Conservation (phyloP, 2,113 vertebrate genomes). For the Zootoca vivipara region DNA sequence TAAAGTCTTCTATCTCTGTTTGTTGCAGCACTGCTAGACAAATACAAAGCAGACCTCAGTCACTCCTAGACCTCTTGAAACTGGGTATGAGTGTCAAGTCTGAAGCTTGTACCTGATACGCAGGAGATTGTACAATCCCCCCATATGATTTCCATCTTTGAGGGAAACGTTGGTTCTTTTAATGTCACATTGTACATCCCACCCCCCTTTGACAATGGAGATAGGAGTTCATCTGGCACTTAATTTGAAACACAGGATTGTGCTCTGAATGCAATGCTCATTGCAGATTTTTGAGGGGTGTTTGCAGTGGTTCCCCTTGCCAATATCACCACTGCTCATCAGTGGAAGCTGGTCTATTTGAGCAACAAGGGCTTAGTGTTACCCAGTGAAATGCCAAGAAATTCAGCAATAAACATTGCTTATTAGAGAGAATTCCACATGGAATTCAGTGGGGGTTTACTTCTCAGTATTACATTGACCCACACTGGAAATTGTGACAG, state of each 20-base stretch:
- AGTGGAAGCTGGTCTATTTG: no score
- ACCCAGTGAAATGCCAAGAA: no score
- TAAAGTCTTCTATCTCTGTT: conserved; percentile 14
- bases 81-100: neutral
- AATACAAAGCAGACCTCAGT: neutral
- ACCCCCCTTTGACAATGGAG: neutral
- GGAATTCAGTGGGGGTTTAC: no score
- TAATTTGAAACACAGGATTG: neutral
- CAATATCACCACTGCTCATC: no score
- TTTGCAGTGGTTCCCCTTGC: no score
- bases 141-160: neutral
- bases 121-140: neutral
- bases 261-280: neutral
- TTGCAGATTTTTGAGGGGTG: neutral
- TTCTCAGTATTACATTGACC: no score
- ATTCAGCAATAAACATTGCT: no score
- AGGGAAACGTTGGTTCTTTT: neutral
- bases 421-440: no score
- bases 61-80: neutral
- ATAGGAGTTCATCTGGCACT: neutral
- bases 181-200: neutral
- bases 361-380: no score
- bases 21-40: neutral
- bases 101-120: neutral
- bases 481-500: no score